A percentile compares a stretch with the other conserved stretches of the same genome.
Conservation (phyloP, 2,113 vertebrate genomes). For the Scophthalmus maximus region DNA sequence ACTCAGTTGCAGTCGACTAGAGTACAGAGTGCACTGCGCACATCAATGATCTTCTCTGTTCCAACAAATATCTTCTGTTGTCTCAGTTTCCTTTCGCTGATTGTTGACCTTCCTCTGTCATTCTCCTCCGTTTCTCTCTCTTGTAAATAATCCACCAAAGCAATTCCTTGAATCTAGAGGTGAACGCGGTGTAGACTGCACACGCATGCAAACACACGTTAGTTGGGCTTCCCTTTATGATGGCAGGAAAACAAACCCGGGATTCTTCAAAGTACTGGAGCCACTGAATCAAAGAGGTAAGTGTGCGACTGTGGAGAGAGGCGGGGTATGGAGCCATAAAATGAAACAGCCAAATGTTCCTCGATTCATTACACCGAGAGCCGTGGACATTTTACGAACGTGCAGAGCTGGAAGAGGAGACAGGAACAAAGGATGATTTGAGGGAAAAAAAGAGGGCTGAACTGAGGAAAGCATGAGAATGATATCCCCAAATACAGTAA, state of each 20-base stretch:
- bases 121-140: background rate
- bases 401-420: conserved; percentile 17
- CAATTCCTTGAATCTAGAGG: background rate
- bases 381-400: conserved; percentile 16
- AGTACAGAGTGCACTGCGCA: background rate
- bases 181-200: background rate
- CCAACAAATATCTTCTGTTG: background rate
- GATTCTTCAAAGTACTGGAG: conserved; percentile 5
- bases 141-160: background rate
- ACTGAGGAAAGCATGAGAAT: conserved; percentile 17
- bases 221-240: conserved; percentile 19
- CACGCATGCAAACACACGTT: background rate
- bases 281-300: conserved; percentile 31
- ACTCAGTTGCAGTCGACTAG: background rate
- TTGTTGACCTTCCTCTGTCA: conserved; percentile 14
- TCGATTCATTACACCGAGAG: conserved; percentile 46
- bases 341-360: conserved; percentile 24
- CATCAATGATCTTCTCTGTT: background rate
- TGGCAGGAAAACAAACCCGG: conserved; percentile 39
- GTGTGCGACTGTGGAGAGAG: conserved; percentile 12
- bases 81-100: conserved; percentile 13
- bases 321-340: conserved; percentile 4
- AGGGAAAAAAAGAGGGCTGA: conserved; percentile 3
- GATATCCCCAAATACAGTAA: conserved; percentile 47
- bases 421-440: conserved; percentile 11